Base-by-base conservation (phyloP, 1,140 invertebrate species). In the Argopecten irradians region DNA sequence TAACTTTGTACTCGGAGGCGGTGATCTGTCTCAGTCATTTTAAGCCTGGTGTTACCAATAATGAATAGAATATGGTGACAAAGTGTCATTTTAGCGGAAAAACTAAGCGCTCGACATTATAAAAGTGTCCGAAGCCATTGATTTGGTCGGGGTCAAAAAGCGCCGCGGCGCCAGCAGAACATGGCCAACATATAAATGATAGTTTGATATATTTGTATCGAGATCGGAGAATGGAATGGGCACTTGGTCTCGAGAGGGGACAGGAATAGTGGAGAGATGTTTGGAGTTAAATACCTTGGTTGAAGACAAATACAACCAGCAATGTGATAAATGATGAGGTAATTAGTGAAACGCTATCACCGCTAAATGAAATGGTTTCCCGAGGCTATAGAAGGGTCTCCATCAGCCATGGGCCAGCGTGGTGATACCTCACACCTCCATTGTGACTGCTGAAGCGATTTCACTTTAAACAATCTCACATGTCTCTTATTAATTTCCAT, bases 41-140 rank as follows among this genome's bases (percentile, higher is more conserved):
- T 90, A 90, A 90, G 87, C 89, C 86, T 43, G 82, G 84, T 88
- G 86, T 87, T 85, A 36, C 85, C 32, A 33, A 86, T 90, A 90
- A 90, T 87, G 89, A 88, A 90, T 90, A 88, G 86, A 90, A 90
- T 55, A 90, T 88, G 82, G 84, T 90, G 89, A 90, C 89, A 90
- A 90, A 90, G 87, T 90, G 89, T 84, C 89, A 90, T 90, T 90
- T 90, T 88, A 90, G 87, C 86, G 85, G 89, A 90, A 90, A 90
- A 88, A 85, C 88, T 84, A 87, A 90, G 84, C 89, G 87, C 89
- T 90, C 34, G 35, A 86, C 83, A 88, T 86, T 86, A 90, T 88
- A 90, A 88, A 90, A 86, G 89, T 90, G 89, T 35, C 87, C 88
- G 86, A 90, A 86, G 55, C 28, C 88, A 90, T 90, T 90, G 89